These are phyloP conservation scores for Podocnemis expansa DNA, from an alignment of 2,113 vertebrate genomes.

Conservation along the genomic window DNA sequence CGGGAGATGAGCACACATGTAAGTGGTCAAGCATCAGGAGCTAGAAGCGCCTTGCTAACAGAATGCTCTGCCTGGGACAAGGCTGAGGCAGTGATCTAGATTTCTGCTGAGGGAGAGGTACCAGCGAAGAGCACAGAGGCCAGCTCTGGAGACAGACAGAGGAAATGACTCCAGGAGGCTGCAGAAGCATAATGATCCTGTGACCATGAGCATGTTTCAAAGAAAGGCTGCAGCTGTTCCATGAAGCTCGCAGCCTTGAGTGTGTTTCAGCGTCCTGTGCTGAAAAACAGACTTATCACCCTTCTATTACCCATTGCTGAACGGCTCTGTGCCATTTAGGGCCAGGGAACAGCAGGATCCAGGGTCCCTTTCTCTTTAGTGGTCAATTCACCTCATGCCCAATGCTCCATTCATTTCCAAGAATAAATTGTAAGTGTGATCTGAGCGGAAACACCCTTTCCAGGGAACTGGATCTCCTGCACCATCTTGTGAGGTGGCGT, in stretches of 20 bases:
- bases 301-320: neutral
- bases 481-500: fast-evolving
- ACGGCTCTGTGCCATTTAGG: neutral
- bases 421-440: neutral
- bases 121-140: neutral
- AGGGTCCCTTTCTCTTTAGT: neutral
- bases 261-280: neutral
- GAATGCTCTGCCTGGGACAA: neutral
- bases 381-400: neutral
- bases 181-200: neutral
- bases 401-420: neutral
- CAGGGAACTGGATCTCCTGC: neutral
- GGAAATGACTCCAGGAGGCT: neutral
- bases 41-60: neutral
- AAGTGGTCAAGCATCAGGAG: neutral
- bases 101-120: neutral
- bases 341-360: neutral
- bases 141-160: neutral
- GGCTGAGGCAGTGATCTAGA: fast-evolving
- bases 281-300: neutral
- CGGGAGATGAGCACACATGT: neutral
- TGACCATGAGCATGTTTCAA: neutral
- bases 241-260: neutral
- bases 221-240: neutral
- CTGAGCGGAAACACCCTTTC: neutral